phyloP scores from a whole-genome alignment of 1,140 invertebrate genomes.

The Drepana arcuata region DNA sequence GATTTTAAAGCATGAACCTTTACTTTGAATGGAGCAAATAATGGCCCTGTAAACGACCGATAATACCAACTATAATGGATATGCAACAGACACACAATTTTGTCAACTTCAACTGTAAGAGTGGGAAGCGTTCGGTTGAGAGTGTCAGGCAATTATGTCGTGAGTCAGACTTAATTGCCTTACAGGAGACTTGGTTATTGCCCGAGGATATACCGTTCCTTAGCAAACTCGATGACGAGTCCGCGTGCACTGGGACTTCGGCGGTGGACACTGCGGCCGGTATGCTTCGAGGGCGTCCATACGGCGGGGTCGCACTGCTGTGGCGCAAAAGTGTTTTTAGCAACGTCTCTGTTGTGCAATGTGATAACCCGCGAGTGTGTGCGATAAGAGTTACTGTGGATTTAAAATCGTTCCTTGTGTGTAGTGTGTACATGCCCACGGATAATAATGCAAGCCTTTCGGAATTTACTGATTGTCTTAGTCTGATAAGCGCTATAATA shows the following conservation, averaged over 20 bases:
- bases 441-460: neutral
- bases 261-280: neutral
- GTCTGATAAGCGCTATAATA: neutral
- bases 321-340: neutral
- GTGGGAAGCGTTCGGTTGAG: neutral
- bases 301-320: neutral
- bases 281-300: neutral
- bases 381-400: neutral
- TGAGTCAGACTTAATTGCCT: neutral
- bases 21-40: too few species aligned
- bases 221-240: neutral
- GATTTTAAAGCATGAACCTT: too few species aligned
- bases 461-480: constrained; percentile 6
- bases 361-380: neutral
- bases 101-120: constrained; percentile 2
- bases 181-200: constrained; percentile 4
- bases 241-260: neutral
- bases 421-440: constrained; percentile 4
- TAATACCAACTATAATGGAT: neutral
- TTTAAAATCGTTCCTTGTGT: constrained; percentile 1
- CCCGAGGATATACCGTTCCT: neutral
- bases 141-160: neutral
- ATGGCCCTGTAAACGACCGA: neutral
- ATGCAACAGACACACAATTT: too few species aligned
- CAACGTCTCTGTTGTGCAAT: neutral